These are phyloP conservation scores for Gavia stellata DNA, from an alignment of 2,113 vertebrate genomes.

Conservation along the genomic window DNA sequence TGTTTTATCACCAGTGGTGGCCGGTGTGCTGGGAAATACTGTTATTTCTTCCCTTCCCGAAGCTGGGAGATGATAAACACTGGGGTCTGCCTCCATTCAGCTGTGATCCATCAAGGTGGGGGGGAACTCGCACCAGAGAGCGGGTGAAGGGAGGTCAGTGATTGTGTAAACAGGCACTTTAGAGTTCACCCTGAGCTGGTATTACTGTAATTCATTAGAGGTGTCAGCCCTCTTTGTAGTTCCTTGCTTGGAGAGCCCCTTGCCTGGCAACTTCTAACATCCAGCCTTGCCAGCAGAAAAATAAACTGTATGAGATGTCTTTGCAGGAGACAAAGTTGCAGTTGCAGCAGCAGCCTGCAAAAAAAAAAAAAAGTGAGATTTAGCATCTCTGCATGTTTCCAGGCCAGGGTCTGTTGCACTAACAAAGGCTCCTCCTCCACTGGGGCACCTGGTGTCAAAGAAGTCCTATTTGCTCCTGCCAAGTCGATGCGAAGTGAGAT, in stretches of 20 bases:
- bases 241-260: not conserved
- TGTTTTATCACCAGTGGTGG: not conserved
- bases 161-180: slow-evolving; percentile 66
- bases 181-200: slow-evolving; percentile 41
- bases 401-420: not conserved
- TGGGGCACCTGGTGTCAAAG: not conserved
- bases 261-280: not conserved
- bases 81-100: slow-evolving; percentile 23
- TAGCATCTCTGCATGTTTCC: not conserved
- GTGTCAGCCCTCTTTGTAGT: slow-evolving; percentile 60
- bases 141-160: slow-evolving; percentile 47
- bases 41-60: not conserved
- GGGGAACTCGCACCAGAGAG: not conserved
- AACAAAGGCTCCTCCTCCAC: not conserved
- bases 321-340: not conserved
- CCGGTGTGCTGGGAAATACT: not conserved
- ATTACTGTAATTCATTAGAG: slow-evolving; percentile 59
- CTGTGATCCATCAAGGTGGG: slow-evolving; percentile 54
- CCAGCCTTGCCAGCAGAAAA: not conserved
- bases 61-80: slow-evolving; percentile 33
- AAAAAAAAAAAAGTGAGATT: not conserved
- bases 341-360: not conserved
- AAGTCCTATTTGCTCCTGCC: not conserved
- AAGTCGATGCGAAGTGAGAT: rapidly evolving
- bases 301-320: not conserved